Percentiles rank a stretch among this genome's conserved stretches.
phyloP scores from a whole-genome alignment of 2,113 vertebrate species.

The Seriola quinqueradiata region DNA sequence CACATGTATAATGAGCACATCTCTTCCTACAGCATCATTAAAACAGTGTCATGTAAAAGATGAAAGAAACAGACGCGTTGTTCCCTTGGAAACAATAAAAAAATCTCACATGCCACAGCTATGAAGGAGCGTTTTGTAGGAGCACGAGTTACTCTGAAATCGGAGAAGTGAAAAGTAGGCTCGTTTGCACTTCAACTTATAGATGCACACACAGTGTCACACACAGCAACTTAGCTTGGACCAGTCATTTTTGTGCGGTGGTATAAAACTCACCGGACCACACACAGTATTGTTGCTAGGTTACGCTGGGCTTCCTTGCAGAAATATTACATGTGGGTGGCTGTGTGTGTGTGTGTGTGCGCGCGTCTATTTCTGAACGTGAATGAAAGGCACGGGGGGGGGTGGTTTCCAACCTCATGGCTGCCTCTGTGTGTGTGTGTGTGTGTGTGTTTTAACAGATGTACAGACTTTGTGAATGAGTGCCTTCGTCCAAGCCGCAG shows the following conservation, averaged over 20 bases:
- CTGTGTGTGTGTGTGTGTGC: conserved; percentile 16
- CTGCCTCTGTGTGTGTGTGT: conserved; percentile 11
- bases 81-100: conserved; percentile 40
- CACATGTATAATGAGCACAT: conserved; percentile 16
- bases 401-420: background rate
- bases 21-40: conserved; percentile 37
- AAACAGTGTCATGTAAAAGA: conserved; percentile 30
- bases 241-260: conserved; percentile 15
- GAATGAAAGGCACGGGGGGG: background rate
- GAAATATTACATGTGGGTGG: conserved; percentile 55
- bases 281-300: conserved; percentile 76
- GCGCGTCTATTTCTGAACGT: conserved; percentile 3
- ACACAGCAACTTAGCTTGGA: conserved; percentile 23
- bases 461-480: conserved; percentile 47
- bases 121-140: background rate
- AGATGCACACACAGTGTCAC: background rate
- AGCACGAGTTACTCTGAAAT: background rate
- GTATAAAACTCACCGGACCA: conserved; percentile 48
- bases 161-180: background rate
- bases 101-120: background rate
- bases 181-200: conserved; percentile 8
- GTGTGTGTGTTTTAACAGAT: conserved; percentile 59
- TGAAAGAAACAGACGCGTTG: conserved; percentile 2
- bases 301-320: conserved; percentile 49
- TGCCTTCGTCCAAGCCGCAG: conserved; percentile 7